Evolutionary conservation across 2,113 vertebrate genomes (phyloP).

Genomic region (Pseudorasbora parva): DNA sequence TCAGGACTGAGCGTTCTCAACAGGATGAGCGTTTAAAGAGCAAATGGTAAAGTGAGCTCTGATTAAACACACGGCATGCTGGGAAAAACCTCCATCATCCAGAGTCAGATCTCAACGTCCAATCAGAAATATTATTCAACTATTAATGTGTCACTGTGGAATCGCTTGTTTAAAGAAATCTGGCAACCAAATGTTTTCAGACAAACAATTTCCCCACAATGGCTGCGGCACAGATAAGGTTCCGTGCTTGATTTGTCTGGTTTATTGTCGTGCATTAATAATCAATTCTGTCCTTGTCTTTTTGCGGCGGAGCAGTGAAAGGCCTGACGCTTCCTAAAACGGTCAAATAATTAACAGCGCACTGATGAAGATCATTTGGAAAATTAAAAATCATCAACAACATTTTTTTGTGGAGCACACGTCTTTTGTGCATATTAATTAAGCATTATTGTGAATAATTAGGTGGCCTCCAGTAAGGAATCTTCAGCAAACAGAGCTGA

Average conservation of each 20-base stretch:
- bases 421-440: slow-evolving; percentile 63
- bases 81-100: slow-evolving; percentile 30
- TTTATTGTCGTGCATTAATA: slow-evolving; percentile 17
- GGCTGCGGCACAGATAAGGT: slow-evolving; percentile 27
- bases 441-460: slow-evolving; percentile 59
- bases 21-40: slow-evolving; percentile 49
- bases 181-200: slow-evolving; percentile 21
- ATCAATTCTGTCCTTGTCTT: slow-evolving; percentile 35
- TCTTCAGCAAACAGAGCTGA: slow-evolving; percentile 47
- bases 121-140: neutral
- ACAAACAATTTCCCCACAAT: slow-evolving; percentile 9
- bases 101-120: neutral
- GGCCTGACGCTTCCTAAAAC: slow-evolving; percentile 31
- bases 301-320: slow-evolving; percentile 34
- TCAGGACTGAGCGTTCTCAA: slow-evolving; percentile 25
- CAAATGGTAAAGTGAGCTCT: slow-evolving; percentile 54
- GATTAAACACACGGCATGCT: slow-evolving; percentile 30
- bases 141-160: neutral
- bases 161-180: slow-evolving; percentile 10
- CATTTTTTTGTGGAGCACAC: slow-evolving; percentile 47
- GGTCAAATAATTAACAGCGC: slow-evolving; percentile 58
- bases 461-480: slow-evolving; percentile 38
- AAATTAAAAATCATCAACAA: slow-evolving; percentile 61
- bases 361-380: slow-evolving; percentile 60
- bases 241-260: slow-evolving; percentile 13